Evolutionary conservation across 2,888 invertebrate genomes (phyloP).

Genomic region (Microctonus aethiopoides): DNA sequence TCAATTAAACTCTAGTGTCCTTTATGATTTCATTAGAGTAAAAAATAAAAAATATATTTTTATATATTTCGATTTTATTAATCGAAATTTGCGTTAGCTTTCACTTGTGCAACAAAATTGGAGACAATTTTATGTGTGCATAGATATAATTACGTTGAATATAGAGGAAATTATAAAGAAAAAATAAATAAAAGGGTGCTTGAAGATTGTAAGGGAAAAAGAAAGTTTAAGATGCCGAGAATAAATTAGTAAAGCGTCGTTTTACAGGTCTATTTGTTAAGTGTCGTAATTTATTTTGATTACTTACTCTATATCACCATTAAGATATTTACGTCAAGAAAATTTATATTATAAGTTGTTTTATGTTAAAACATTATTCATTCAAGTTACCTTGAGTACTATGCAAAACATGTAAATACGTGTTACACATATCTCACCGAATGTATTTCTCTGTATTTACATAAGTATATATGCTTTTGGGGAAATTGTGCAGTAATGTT

Average conservation of each 20-base stretch:
- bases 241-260: conserved; percentile 12
- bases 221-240: background rate
- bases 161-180: background rate
- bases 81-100: background rate
- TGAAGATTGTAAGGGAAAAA: background rate
- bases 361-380: conserved; percentile 29
- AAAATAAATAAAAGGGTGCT: background rate
- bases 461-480: conserved; percentile 2
- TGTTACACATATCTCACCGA: conserved; percentile 6
- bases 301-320: conserved; percentile 47
- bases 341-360: conserved; percentile 39
- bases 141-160: background rate
- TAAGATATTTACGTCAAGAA: conserved; percentile 22
- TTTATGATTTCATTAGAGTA: background rate
- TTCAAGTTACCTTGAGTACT: background rate
- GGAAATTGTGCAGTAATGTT: conserved; percentile 39
- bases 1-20: background rate
- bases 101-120: background rate
- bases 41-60: background rate
- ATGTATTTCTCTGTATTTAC: conserved; percentile 31
- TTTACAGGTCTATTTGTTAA: conserved; percentile 42
- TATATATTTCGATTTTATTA: background rate
- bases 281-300: conserved; percentile 59
- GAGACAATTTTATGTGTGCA: background rate
- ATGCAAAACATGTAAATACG: too few species aligned